Conservation (phyloP, 1,140 invertebrate species). For the Elymnias hypermnestra region DNA sequence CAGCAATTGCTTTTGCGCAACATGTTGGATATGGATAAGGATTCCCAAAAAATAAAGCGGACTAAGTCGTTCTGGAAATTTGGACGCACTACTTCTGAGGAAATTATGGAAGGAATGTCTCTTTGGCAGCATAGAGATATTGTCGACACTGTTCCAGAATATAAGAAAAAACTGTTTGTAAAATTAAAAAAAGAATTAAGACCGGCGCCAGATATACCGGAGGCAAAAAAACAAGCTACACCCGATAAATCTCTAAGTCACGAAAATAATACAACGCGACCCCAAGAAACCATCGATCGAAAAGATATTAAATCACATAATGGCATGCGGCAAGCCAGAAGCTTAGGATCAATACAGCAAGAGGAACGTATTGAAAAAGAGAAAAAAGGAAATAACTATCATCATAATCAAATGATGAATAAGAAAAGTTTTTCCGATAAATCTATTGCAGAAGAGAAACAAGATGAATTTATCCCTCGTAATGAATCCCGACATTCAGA, state of each 20-base stretch:
- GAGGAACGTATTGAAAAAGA: slow-evolving; percentile 59
- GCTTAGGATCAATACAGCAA: slow-evolving; percentile 67
- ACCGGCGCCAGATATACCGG: slow-evolving; percentile 56
- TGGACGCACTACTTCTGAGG: slow-evolving; percentile 80
- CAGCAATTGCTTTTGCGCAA: slow-evolving; percentile 70
- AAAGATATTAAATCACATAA: slow-evolving; percentile 62
- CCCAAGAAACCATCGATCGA: slow-evolving; percentile 74
- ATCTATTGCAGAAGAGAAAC: slow-evolving; percentile 66
- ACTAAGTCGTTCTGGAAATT: slow-evolving; percentile 92
- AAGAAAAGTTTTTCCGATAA: slow-evolving; percentile 72
- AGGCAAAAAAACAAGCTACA: slow-evolving; percentile 53
- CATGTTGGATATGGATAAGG: slow-evolving; percentile 71
- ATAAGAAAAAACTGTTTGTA: slow-evolving; percentile 71
- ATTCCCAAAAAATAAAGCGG: slow-evolving; percentile 81
- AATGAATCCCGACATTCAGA: slow-evolving; percentile 73
- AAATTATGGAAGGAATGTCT: slow-evolving; percentile 89
- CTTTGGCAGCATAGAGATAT: slow-evolving; percentile 90
- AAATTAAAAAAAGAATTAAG: slow-evolving; percentile 64
- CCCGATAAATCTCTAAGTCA: slow-evolving; percentile 46
- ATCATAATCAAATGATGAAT: slow-evolving; percentile 47
- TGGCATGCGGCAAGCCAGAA: slow-evolving; percentile 70
- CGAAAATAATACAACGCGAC: slow-evolving; percentile 46
- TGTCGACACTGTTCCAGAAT: slow-evolving; percentile 80
- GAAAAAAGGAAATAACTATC: slow-evolving; percentile 51
- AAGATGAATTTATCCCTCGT: slow-evolving; percentile 60